Evolutionary conservation across 2,797 vertebrate genomes (phyloP).

Genomic region (Petrocephalus sullivani): DNA sequence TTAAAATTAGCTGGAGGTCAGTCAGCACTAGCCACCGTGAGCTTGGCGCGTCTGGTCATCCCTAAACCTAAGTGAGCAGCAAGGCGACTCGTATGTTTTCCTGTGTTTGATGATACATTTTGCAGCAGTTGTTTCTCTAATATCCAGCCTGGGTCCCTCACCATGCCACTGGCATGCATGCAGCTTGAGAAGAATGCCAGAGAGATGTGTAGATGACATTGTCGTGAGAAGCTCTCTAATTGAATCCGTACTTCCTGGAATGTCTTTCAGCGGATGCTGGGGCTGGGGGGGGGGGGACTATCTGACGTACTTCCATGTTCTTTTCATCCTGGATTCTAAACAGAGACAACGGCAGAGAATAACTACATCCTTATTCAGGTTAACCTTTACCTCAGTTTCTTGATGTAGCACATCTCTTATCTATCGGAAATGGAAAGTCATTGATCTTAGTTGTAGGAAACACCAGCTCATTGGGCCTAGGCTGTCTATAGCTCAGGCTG

Average conservation of each 20-base stretch:
- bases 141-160: neutral
- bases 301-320: constrained; percentile 45
- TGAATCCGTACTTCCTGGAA: constrained; percentile 54
- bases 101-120: neutral
- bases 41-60: neutral
- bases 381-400: constrained; percentile 10
- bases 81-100: neutral
- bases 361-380: neutral
- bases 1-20: neutral
- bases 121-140: neutral
- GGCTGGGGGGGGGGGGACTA: neutral
- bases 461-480: neutral
- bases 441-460: neutral
- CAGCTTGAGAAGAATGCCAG: neutral
- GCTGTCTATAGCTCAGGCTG: neutral
- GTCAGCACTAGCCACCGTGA: neutral
- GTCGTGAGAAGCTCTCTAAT: constrained; percentile 33
- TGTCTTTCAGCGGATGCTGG: constrained; percentile 41
- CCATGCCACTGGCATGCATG: neutral
- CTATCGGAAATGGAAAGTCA: neutral
- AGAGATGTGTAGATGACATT: neutral
- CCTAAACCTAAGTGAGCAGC: neutral
- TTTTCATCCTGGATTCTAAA: constrained; percentile 28
- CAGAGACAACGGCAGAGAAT: constrained; percentile 37
- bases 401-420: neutral